Conservation (phyloP, 2,797 vertebrate species). For the Falco biarmicus region DNA sequence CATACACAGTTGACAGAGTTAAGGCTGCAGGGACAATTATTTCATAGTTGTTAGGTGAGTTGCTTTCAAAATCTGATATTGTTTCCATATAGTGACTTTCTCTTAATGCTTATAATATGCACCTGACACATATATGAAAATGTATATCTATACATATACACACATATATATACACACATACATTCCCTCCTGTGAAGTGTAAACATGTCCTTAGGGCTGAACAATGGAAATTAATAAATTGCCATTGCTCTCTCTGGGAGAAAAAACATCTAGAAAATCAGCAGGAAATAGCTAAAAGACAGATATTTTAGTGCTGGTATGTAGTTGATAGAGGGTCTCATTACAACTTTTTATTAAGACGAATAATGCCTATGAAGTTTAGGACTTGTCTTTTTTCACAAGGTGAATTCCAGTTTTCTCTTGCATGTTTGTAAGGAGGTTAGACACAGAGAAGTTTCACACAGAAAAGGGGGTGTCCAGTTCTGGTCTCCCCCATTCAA, state of each 20-base stretch:
- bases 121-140: neutral
- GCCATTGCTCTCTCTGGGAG: neutral
- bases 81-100: neutral
- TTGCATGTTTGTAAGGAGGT: neutral
- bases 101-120: neutral
- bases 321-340: neutral
- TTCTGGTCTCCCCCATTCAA: too few relatives aligned
- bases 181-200: neutral
- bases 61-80: neutral
- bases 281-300: neutral
- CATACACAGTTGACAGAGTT: neutral
- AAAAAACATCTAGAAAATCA: neutral
- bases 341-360: neutral
- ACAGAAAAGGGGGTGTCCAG: neutral
- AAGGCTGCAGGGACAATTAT: neutral
- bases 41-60: neutral
- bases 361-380: neutral
- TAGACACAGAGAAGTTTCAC: neutral
- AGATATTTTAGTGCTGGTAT: neutral
- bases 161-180: too few relatives aligned
- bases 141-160: neutral
- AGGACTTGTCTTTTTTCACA: neutral
- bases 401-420: neutral
- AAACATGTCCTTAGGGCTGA: neutral
- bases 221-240: neutral